phyloP scores from a whole-genome alignment of 2,113 vertebrate genomes.

The Hippocampus barbouri region DNA sequence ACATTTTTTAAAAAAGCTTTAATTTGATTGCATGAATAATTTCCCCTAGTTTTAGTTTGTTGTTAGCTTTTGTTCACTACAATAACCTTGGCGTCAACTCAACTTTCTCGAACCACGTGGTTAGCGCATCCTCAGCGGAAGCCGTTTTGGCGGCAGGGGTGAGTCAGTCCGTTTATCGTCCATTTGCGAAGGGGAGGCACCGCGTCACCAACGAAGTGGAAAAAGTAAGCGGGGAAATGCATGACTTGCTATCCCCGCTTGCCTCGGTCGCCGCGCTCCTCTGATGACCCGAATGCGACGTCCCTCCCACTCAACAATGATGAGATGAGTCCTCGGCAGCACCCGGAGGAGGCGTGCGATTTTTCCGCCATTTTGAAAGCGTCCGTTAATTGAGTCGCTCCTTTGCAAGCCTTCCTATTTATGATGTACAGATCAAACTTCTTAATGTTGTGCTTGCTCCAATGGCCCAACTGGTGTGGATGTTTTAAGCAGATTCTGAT shows the following conservation, averaged over 20 bases:
- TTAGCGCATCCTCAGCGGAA: not conserved
- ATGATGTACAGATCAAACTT: conserved; percentile 1
- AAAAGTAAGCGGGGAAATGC: conserved; percentile 48
- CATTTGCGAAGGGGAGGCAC: conserved; percentile 8
- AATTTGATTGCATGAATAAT: no score
- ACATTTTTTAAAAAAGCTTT: no score
- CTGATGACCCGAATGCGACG: conserved; percentile 62
- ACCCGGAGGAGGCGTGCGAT: conserved; percentile 34
- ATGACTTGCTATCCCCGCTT: conserved; percentile 50
- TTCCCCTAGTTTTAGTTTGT: no score
- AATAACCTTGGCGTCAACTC: no score
- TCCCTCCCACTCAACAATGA: conserved; percentile 7
- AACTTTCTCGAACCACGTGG: not conserved
- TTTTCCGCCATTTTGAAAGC: conserved; percentile 21
- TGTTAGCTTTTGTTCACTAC: no score
- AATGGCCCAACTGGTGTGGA: not conserved
- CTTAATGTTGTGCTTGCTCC: not conserved
- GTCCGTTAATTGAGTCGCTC: not conserved
- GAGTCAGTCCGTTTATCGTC: not conserved
- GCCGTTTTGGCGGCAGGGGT: not conserved
- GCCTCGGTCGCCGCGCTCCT: conserved; percentile 41
- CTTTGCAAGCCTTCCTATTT: conserved; percentile 25
- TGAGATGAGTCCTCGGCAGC: conserved; percentile 37
- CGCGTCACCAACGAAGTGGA: conserved; percentile 44
- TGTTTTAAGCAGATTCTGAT: no score